These are phyloP conservation scores for Amphiprion percula DNA, from an alignment of 2,113 vertebrate genomes.

Conservation along the genomic window DNA sequence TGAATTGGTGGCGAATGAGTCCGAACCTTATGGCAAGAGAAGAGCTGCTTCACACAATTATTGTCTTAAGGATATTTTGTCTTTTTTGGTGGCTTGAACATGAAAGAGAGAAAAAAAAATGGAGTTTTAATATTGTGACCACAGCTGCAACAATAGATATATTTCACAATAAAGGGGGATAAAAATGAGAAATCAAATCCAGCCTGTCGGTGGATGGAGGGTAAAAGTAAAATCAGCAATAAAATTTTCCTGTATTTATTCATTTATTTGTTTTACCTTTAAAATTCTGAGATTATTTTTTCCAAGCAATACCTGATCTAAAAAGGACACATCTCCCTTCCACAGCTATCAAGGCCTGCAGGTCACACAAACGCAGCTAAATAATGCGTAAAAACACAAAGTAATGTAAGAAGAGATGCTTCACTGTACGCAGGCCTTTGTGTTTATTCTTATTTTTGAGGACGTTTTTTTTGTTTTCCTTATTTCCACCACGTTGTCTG, in stretches of 20 bases:
- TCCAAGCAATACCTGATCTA: not conserved
- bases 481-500: not conserved
- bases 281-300: not conserved
- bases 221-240: not conserved
- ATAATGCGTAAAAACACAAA: slow-evolving; percentile 16
- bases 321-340: not conserved
- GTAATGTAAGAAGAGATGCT: not conserved
- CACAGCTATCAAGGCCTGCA: not conserved
- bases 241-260: not conserved
- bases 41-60: slow-evolving; percentile 5
- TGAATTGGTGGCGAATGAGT: slow-evolving; percentile 19
- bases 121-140: not conserved
- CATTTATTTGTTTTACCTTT: not conserved
- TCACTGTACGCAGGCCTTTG: not conserved
- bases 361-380: slow-evolving; percentile 19
- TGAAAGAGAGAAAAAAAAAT: not conserved
- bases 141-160: not conserved
- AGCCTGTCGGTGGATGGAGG: not conserved
- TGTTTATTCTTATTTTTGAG: not conserved
- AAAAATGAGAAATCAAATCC: not conserved
- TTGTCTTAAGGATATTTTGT: not conserved
- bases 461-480: not conserved
- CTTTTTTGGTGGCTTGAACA: not conserved
- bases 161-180: not conserved
- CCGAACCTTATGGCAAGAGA: slow-evolving; percentile 12